phyloP scores from a whole-genome alignment of 2,888 invertebrate species.

The Pollenia amentaria region DNA sequence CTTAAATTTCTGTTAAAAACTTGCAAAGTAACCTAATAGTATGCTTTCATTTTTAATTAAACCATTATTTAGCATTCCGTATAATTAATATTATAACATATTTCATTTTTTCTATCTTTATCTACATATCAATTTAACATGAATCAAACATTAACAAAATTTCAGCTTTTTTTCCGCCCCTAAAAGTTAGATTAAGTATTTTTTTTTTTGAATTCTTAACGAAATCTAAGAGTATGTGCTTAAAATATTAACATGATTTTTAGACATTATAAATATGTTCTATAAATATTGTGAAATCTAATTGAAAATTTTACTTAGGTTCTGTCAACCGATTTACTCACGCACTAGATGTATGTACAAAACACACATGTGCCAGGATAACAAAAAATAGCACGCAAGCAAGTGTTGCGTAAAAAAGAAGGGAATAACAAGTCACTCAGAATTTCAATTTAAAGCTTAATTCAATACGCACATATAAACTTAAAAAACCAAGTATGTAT shows the following conservation, averaged over 20 bases:
- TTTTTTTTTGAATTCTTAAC: neutral
- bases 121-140: too few species aligned
- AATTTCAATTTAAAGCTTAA: slow-evolving; percentile 80
- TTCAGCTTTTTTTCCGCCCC: neutral
- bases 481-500: slow-evolving; percentile 72
- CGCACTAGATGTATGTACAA: slow-evolving; percentile 67
- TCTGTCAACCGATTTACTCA: slow-evolving; percentile 53
- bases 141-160: too few species aligned
- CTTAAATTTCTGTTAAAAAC: too few species aligned
- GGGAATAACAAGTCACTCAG: slow-evolving; percentile 81
- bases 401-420: slow-evolving; percentile 29
- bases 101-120: too few species aligned
- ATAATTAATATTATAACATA: too few species aligned
- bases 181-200: neutral
- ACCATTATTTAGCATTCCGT: too few species aligned
- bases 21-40: too few species aligned
- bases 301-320: slow-evolving; percentile 67
- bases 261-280: neutral
- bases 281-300: slow-evolving; percentile 58
- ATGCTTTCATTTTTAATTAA: too few species aligned
- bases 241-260: slow-evolving; percentile 68
- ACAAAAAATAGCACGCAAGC: slow-evolving; percentile 62
- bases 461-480: slow-evolving; percentile 69
- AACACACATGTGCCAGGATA: slow-evolving; percentile 64
- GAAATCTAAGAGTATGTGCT: slow-evolving; percentile 21